Base-by-base conservation (phyloP, 2,888 invertebrate genomes). In the Temnothorax ravouxi region DNA sequence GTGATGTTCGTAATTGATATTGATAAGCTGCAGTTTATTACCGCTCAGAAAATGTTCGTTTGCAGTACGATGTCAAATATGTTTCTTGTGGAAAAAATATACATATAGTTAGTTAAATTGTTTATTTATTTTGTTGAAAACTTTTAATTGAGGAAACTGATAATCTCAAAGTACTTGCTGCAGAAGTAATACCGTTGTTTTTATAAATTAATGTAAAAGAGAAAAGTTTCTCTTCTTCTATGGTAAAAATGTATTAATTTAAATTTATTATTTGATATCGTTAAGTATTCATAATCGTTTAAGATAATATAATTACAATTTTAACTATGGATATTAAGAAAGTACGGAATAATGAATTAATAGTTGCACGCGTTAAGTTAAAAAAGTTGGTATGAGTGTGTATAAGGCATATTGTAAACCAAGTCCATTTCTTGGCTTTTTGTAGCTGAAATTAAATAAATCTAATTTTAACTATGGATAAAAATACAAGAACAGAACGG, bases 401-500 rank as follows among this genome's bases (percentile, higher is more conserved):
- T n/a, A n/a, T n/a, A n/a, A n/a, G n/a, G n/a, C n/a, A n/a, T n/a
- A n/a, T n/a, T n/a, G n/a, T n/a, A n/a, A n/a, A n/a, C n/a, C n/a
- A n/a, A n/a, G n/a, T n/a, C n/a, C n/a, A n/a, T n/a, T n/a, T n/a
- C n/a, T n/a, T n/a, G n/a, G n/a, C n/a, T n/a, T n/a, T n/a, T n/a
- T n/a, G n/a, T n/a, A n/a, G n/a, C n/a, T n/a, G n/a, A n/a, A n/a
- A n/a, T n/a, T n/a, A n/a, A n/a, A n/a, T n/a, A n/a, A n/a, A n/a
- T n/a, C n/a, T n/a, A n/a, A n/a, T n/a, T n/a, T n/a, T 56, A 41
- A 9, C 13, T 29, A 29, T 15, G 15, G 44, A 29, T 29, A 62
- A 61, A 74, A 62, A 44, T 61, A 74, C 8, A 62, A 74, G n/a
- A 61, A 29, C 4, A 29, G 62, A 74, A 13, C 13, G 5, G 8